These are phyloP conservation scores for Branchipolynoe longqiensis DNA, from an alignment of 2,888 invertebrate species.

Conservation along the genomic window DNA sequence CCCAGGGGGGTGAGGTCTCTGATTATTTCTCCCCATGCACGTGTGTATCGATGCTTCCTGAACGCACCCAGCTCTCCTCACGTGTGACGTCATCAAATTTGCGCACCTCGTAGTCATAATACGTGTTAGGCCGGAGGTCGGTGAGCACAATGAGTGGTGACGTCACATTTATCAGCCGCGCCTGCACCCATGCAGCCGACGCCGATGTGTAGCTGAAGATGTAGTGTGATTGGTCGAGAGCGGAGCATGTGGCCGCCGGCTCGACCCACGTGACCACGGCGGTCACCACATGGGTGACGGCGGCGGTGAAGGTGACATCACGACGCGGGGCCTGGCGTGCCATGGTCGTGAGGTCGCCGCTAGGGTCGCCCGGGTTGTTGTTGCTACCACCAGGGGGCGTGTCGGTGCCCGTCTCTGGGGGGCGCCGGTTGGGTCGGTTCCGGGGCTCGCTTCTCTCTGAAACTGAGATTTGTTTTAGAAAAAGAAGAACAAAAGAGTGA, in stretches of 20 bases:
- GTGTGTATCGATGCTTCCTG: slow-evolving; percentile 30
- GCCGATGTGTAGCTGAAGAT: slow-evolving; percentile 13
- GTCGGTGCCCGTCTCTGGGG: slow-evolving; percentile 19
- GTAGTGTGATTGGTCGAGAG: slow-evolving; percentile 32
- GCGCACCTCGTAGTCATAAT: slow-evolving; percentile 92
- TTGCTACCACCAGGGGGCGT: not conserved
- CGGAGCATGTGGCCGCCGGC: not conserved
- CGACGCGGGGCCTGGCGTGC: not conserved
- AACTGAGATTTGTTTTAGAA: not conserved
- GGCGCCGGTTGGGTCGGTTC: not conserved
- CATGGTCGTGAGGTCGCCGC: slow-evolving; percentile 17
- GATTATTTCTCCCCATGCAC: slow-evolving; percentile 16
- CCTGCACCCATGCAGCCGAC: not conserved
- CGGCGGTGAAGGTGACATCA: slow-evolving; percentile 39
- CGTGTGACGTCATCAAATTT: slow-evolving; percentile 42
- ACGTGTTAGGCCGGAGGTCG: slow-evolving; percentile 89
- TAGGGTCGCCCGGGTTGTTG: not conserved
- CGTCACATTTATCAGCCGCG: slow-evolving; percentile 36
- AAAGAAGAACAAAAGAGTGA: too few relatives aligned
- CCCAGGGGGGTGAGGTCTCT: too few relatives aligned
- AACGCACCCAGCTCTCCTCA: slow-evolving; percentile 19
- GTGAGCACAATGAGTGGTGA: slow-evolving; percentile 86
- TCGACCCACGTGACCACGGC: slow-evolving; percentile 44
- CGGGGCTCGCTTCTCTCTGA: slow-evolving; percentile 50
- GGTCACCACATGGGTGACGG: slow-evolving; percentile 12